These are phyloP conservation scores for Clostera curtula DNA, from an alignment of 2,888 invertebrate genomes.

Conservation along the genomic window DNA sequence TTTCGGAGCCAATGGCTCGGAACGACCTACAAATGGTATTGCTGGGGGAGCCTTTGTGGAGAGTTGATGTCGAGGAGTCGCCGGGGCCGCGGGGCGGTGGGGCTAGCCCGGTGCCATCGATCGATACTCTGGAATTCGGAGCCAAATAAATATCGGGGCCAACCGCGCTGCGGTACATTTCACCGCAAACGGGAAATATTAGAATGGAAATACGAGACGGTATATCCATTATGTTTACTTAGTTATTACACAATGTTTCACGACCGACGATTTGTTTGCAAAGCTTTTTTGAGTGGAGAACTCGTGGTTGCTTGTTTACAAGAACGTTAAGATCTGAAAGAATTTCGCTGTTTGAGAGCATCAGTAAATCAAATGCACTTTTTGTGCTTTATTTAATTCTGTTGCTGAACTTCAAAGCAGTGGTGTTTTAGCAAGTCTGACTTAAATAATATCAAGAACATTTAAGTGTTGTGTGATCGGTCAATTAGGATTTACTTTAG, in stretches of 20 bases:
- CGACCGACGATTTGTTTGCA: neutral
- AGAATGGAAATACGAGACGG: too few relatives aligned
- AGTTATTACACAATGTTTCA: too few relatives aligned
- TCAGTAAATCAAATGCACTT: conserved; percentile 1
- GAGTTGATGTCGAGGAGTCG: neutral
- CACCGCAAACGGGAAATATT: too few relatives aligned
- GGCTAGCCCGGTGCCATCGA: neutral
- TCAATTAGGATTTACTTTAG: too few relatives aligned
- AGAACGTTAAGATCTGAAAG: neutral
- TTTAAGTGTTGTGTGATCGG: too few relatives aligned
- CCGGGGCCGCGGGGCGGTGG: neutral
- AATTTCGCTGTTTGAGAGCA: neutral
- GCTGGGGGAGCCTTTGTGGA: neutral
- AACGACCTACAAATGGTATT: neutral
- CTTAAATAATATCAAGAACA: too few relatives aligned
- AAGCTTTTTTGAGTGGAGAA: neutral
- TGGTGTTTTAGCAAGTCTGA: too few relatives aligned
- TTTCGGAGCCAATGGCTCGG: neutral
- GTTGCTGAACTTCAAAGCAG: conserved; percentile 11
- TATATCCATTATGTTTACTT: too few relatives aligned
- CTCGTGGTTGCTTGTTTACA: neutral
- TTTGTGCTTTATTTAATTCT: neutral
- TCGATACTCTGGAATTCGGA: too few relatives aligned
- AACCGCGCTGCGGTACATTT: too few relatives aligned
- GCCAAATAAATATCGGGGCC: too few relatives aligned